Evolutionary conservation across 2,797 vertebrate species (phyloP).

Genomic region (Antennarius maculatus): DNA sequence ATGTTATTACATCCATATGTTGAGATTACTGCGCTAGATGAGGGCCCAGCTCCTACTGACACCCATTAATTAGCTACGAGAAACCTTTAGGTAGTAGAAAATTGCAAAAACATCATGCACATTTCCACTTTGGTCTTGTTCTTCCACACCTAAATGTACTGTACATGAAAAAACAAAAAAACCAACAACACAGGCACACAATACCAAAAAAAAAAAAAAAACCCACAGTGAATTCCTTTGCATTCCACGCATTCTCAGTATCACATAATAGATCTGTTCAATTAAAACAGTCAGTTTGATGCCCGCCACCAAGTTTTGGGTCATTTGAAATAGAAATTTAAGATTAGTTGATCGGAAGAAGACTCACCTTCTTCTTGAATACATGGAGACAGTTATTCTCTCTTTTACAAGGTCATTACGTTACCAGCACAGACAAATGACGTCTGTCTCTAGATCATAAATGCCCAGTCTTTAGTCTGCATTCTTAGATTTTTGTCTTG

Average conservation of each 20-base stretch:
- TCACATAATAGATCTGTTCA: too few species aligned
- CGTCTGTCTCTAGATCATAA: slow-evolving; percentile 5
- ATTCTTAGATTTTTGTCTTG: slow-evolving; percentile 2
- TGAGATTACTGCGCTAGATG: neutral
- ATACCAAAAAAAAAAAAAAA: slow-evolving; percentile 11
- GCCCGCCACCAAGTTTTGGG: slow-evolving; percentile 17
- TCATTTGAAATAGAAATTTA: neutral
- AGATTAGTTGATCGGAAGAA: slow-evolving; percentile 12
- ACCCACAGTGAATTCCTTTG: too few species aligned
- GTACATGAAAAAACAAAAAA: slow-evolving; percentile 16
- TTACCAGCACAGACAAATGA: slow-evolving; percentile 12
- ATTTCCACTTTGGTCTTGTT: slow-evolving; percentile 25
- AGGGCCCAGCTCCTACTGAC: neutral
- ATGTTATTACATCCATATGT: slow-evolving; percentile 1
- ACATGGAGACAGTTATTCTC: slow-evolving; percentile 15
- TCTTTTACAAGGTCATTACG: slow-evolving; percentile 38
- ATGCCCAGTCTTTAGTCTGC: slow-evolving; percentile 11
- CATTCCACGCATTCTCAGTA: too few species aligned
- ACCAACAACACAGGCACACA: slow-evolving; percentile 14
- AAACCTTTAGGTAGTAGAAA: slow-evolving; percentile 27
- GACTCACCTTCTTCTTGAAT: neutral
- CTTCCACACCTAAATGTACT: neutral
- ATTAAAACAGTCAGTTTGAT: neutral
- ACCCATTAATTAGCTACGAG: slow-evolving; percentile 52
- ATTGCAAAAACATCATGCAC: slow-evolving; percentile 13